Evolutionary conservation across 2,888 invertebrate genomes (phyloP), one percentile per base, ranked within the genome.

Genomic region (Apotomis turbidana): DNA sequence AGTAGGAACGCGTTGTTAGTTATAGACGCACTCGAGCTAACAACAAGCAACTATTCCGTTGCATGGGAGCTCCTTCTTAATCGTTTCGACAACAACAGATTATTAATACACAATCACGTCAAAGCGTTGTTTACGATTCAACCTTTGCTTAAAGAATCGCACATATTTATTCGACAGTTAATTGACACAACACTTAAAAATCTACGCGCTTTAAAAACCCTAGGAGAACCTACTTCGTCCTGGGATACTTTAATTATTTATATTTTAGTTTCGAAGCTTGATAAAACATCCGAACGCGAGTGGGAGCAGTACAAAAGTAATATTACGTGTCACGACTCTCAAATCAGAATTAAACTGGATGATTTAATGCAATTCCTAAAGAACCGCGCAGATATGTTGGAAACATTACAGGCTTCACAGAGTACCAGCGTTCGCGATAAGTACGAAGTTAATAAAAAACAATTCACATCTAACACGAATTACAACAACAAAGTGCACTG

Each of bases 211-310:
- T 44, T 71, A 10, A 61, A 61, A 41, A 61, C 57, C 27, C 54
- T 73, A 10, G 59, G 60, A 4, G 69, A 73, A 69, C 61, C 69
- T 3, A 57, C 51, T 9, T 3, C 38, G n/a, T 51, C 64, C 41
- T 69, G 73, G 69, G 73, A 73, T 49, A 71, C 67, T 0, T 52
- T 71, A 8, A 46, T 71, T 8, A 71, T 71, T 52, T 68, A 68
- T 13, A 58, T 72, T 36, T 58, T 67, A 51, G 60, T 13, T 15
- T 55, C 54, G 2, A 72, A 72, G 27, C 38, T 72, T 12, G 71
- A 72, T 12, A 57, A 9, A 12, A 67, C 51, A 13, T 67, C 71
- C 15, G 46, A 67, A 6, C 55, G 71, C 27, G 68, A 72, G 13
- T 72, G 71, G 71, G 71, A 68, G 15, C 62, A 72, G 15, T 62